Conservation (phyloP, 2,888 invertebrate genomes). For the Serrognathus titanus region DNA sequence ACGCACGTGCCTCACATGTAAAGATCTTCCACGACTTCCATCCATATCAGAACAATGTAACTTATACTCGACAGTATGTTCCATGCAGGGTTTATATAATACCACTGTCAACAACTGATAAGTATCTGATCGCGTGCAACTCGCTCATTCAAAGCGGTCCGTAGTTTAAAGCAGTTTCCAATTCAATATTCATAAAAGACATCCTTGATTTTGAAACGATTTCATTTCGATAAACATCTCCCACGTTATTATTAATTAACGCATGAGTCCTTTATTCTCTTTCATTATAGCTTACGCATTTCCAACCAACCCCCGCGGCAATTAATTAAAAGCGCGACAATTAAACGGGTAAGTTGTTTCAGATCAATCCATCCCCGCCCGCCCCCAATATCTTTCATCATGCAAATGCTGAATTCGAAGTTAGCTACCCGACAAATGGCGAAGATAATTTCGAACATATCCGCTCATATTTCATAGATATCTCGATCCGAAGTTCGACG, state of each 20-base stretch:
- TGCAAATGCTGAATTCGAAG: slow-evolving; percentile 13
- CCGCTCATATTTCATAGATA: slow-evolving; percentile 17
- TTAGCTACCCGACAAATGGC: slow-evolving; percentile 5
- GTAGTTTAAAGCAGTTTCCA: slow-evolving; percentile 24
- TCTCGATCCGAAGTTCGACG: slow-evolving; percentile 16
- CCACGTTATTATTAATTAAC: slow-evolving; percentile 1
- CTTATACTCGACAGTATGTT: slow-evolving; percentile 21
- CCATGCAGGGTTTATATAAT: neutral
- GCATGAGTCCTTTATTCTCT: neutral
- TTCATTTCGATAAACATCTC: slow-evolving; percentile 25
- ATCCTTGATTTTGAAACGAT: slow-evolving; percentile 24
- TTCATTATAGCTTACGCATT: neutral
- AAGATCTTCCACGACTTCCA: slow-evolving; percentile 24
- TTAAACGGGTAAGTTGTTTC: neutral
- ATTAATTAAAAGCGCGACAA: neutral
- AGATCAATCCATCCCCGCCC: neutral
- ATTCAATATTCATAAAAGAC: slow-evolving; percentile 32
- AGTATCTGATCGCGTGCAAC: slow-evolving; percentile 30
- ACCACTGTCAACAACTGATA: slow-evolving; percentile 29
- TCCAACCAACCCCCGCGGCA: no score
- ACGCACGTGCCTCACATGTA: slow-evolving; percentile 27
- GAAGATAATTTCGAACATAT: slow-evolving; percentile 15
- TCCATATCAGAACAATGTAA: slow-evolving; percentile 25
- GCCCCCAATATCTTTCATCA: neutral
- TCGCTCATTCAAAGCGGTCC: slow-evolving; percentile 20